Conservation (phyloP, 2,888 invertebrate species). For the Yponomeuta cagnagella region DNA sequence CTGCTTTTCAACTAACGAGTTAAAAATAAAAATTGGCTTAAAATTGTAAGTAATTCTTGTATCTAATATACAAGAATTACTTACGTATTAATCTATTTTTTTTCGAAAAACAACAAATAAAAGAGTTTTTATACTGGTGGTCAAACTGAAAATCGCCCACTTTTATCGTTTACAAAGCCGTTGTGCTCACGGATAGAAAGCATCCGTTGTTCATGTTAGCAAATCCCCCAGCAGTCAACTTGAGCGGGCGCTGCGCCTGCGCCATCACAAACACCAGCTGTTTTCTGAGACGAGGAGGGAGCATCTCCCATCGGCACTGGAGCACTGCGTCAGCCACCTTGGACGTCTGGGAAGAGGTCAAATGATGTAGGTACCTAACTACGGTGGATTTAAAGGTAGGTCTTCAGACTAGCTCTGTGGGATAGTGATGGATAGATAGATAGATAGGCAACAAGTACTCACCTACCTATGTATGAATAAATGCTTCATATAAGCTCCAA, state of each 20-base stretch:
- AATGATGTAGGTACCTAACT: neutral
- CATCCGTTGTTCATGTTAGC: conserved; percentile 63
- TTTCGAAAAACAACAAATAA: neutral
- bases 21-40: no score
- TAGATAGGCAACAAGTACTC: no score
- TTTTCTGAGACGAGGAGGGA: conserved; percentile 42
- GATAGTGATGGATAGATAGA: no score
- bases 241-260: conserved; percentile 59
- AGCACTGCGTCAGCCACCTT: conserved; percentile 53
- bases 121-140: neutral
- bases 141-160: neutral
- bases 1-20: no score
- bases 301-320: conserved; percentile 58
- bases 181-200: conserved; percentile 50
- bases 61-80: no score
- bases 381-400: no score
- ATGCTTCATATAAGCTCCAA: no score
- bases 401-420: no score
- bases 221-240: conserved; percentile 65
- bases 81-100: no score
- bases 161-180: no score
- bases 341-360: conserved; percentile 37
- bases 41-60: no score
- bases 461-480: no score
- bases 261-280: conserved; percentile 53